These are phyloP conservation scores for Centrocercus urophasianus DNA, from an alignment of 2,113 vertebrate genomes.

Conservation along the genomic window DNA sequence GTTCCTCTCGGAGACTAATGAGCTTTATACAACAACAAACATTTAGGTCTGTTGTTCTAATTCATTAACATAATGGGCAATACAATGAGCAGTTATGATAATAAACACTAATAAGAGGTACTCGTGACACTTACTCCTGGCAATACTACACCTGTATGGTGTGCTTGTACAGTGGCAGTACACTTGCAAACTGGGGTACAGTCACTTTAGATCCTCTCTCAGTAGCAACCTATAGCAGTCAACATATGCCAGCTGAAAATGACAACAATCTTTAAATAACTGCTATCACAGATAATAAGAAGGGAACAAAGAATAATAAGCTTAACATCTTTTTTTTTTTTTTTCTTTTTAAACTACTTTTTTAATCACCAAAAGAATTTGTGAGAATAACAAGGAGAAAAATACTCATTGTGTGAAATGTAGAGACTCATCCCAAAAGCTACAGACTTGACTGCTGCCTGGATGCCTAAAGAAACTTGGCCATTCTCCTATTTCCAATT, in stretches of 20 bases:
- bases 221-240: background rate
- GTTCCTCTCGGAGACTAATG: constrained; percentile 69
- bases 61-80: constrained; percentile 78
- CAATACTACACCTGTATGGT: background rate
- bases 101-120: constrained; percentile 68
- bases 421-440: accelerated
- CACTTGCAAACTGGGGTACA: background rate
- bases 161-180: background rate
- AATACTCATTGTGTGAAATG: background rate
- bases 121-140: constrained; percentile 31
- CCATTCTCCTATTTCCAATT: background rate
- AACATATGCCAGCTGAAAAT: background rate
- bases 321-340: accelerated
- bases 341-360: background rate
- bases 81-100: constrained; percentile 68
- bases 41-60: constrained; percentile 76
- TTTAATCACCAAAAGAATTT: background rate
- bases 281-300: accelerated
- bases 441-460: background rate
- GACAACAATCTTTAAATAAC: background rate
- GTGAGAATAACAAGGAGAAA: background rate
- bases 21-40: constrained; percentile 73
- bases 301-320: background rate
- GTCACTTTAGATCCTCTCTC: background rate
- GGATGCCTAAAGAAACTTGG: background rate